Conservation (phyloP, 1,140 invertebrate species). For the Nixonia krombeini region DNA sequence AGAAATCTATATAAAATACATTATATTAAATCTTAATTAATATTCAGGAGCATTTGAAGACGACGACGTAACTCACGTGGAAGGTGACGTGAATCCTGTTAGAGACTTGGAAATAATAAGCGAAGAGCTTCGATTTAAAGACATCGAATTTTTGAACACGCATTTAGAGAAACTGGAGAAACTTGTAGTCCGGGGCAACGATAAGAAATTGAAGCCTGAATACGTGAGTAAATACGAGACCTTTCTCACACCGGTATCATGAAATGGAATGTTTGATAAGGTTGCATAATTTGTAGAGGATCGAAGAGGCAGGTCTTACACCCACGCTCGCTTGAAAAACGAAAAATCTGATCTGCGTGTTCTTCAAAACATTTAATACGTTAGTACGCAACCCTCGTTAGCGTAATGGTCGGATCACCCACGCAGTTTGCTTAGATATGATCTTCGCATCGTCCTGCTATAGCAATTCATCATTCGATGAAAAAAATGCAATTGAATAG, state of each 20-base stretch:
- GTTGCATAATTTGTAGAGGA: not conserved
- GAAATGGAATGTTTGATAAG: not conserved
- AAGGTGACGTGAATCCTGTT: constrained; percentile 98
- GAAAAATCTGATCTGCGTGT: constrained; percentile 11
- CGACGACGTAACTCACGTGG: constrained; percentile 97
- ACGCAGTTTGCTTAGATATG: constrained; percentile 35
- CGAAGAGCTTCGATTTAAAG: constrained; percentile 96
- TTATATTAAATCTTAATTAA: too few species aligned
- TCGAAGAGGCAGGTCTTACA: too few species aligned
- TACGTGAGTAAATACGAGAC: too few species aligned
- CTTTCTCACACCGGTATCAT: too few species aligned
- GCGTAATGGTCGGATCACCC: constrained; percentile 36
- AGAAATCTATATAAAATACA: too few species aligned
- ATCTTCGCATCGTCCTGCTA: constrained; percentile 19
- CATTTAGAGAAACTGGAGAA: constrained; percentile 91
- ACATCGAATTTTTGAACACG: constrained; percentile 87
- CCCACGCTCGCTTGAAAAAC: constrained; percentile 15
- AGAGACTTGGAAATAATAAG: constrained; percentile 97
- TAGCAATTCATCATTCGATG: constrained; percentile 30
- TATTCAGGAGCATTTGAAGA: constrained; percentile 94
- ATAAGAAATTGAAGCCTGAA: constrained; percentile 97
- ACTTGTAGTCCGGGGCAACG: constrained; percentile 88
- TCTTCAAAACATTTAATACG: constrained; percentile 34
- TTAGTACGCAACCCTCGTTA: constrained; percentile 21
- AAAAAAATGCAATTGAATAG: constrained; percentile 11